Percentiles rank a stretch among this genome's conserved stretches.
Conservation (phyloP, 1,140 invertebrate species). For the Galleria mellonella region DNA sequence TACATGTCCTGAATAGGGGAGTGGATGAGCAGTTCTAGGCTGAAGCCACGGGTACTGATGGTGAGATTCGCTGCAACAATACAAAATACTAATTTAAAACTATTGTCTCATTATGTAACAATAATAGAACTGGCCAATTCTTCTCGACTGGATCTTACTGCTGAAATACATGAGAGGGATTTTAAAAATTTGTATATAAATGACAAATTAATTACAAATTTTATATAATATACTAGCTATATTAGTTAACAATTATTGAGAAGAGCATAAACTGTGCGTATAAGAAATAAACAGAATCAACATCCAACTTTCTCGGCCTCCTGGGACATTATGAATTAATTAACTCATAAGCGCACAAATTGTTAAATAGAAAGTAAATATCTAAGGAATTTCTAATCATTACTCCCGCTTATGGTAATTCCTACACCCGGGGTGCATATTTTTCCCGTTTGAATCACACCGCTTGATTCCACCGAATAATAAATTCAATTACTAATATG, state of each 20-base stretch:
- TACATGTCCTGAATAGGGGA: slow-evolving; percentile 65
- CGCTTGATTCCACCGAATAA: slow-evolving; percentile 30
- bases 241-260: too few relatives aligned
- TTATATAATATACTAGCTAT: too few relatives aligned
- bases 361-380: slow-evolving; percentile 40
- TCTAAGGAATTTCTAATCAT: slow-evolving; percentile 30
- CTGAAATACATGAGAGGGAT: too few relatives aligned
- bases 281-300: not conserved
- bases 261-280: too few relatives aligned
- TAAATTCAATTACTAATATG: slow-evolving; percentile 57
- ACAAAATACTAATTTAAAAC: slow-evolving; percentile 6
- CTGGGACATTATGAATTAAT: slow-evolving; percentile 23
- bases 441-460: slow-evolving; percentile 24
- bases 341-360: slow-evolving; percentile 27
- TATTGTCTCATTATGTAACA: too few relatives aligned
- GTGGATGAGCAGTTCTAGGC: slow-evolving; percentile 64
- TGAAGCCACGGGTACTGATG: slow-evolving; percentile 59
- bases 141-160: too few relatives aligned
- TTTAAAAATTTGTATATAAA: too few relatives aligned
- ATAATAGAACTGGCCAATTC: too few relatives aligned
- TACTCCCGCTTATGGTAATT: slow-evolving; percentile 21
- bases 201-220: too few relatives aligned
- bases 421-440: slow-evolving; percentile 26
- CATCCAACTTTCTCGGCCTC: slow-evolving; percentile 8
- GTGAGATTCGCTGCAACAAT: slow-evolving; percentile 69